phyloP scores from a whole-genome alignment of 2,888 invertebrate genomes.

The Boloria selene region DNA sequence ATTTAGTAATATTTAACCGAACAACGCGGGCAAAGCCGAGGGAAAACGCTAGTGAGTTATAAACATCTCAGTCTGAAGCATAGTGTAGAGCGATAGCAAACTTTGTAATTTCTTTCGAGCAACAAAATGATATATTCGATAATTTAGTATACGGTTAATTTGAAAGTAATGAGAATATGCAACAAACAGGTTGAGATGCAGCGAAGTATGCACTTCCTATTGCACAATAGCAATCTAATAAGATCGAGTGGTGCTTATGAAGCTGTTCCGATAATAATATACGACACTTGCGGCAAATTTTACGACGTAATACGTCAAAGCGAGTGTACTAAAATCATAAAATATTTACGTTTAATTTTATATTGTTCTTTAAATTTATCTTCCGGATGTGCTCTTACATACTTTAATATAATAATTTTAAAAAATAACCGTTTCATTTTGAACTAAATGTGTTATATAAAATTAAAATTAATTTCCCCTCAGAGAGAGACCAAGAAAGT shows the following conservation, averaged over 20 bases:
- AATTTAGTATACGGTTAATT: slow-evolving; percentile 10
- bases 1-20: too few relatives aligned
- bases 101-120: neutral
- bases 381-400: too few relatives aligned
- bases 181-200: slow-evolving; percentile 43
- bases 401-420: too few relatives aligned
- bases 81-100: neutral
- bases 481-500: too few relatives aligned
- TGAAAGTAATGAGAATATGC: slow-evolving; percentile 32
- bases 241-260: slow-evolving; percentile 28
- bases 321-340: too few relatives aligned
- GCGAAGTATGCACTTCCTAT: slow-evolving; percentile 42
- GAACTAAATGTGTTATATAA: too few relatives aligned
- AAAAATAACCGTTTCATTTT: too few relatives aligned
- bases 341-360: too few relatives aligned
- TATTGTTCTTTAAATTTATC: too few relatives aligned
- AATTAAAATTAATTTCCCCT: too few relatives aligned
- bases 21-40: too few relatives aligned
- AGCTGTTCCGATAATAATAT: slow-evolving; percentile 19
- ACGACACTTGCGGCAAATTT: slow-evolving; percentile 24
- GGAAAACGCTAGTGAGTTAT: too few relatives aligned
- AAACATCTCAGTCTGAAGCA: neutral
- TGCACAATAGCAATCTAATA: slow-evolving; percentile 40
- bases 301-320: neutral
- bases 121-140: neutral